Base-by-base conservation (phyloP, 2,113 vertebrate genomes). In the Oreochromis niloticus region DNA sequence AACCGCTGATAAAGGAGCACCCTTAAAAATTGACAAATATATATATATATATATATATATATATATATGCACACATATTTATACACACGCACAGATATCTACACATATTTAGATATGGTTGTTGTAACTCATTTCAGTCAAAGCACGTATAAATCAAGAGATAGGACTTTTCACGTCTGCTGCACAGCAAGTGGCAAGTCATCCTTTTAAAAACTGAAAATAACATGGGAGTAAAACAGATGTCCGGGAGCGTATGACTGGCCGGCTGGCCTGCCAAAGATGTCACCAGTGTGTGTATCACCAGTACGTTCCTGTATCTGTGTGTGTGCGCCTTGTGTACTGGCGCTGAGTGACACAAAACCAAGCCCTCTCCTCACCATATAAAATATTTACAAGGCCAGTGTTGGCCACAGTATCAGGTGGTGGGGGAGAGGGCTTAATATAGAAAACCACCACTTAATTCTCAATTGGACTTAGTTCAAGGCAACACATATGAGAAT, bases 391-490 rank as follows among this genome's bases (percentile, higher is more conserved):
- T 96, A 97, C 95, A 81, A 95, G 95, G 91, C 95, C 95, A 95
- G 96, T 94, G 97, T 96, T 97, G 96, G 97, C 95, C 95, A 95
- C 97, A 96, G 96, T 97, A 97, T 98, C 96, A 88, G 95, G 95
- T 97, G 96, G 95, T 98, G 97, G 97, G 94, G 96, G 94, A 96
- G 95, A 95, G 95, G 86, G 89, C 96, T 97, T 98, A 97, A 98
- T 98, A 97, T 97, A 98, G 97, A 96, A 96, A 95, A 94, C 96
- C 95, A 94, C 95, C 97, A 94, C 91, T 95, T 95, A 93, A 96
- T 96, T 97, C 94, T 92, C 94, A 94, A 93, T 96, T 95, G 93
- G 93, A 90, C 92, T 92, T 87, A 86, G 93, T 95, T 95, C 95
- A 96, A 92, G 89, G 94, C 91, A 90, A 95, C 90, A 92, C 93